Evolutionary conservation across 2,888 invertebrate genomes (phyloP).

Genomic region (Lochmaea capreae): DNA sequence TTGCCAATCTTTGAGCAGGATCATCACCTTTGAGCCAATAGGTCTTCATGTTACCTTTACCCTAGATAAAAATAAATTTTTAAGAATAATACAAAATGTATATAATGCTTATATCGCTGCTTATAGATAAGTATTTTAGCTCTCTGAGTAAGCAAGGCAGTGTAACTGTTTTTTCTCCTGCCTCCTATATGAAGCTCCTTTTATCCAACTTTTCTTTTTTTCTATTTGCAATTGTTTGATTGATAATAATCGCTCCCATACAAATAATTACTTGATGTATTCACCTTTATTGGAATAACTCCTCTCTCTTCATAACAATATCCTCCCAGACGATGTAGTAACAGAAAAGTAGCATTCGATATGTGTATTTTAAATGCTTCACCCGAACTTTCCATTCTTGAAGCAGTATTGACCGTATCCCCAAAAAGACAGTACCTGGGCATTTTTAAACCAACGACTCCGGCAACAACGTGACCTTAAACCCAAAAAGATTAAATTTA

Average conservation of each 20-base stretch:
- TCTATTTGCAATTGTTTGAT: no score
- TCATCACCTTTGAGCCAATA: constrained; percentile 78
- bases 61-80: constrained; percentile 64
- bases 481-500: not conserved
- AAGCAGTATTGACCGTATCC: constrained; percentile 86
- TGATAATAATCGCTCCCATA: no score
- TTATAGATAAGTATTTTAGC: no score
- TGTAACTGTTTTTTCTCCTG: no score
- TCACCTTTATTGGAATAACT: constrained; percentile 78
- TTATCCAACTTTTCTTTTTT: no score
- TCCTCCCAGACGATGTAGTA: constrained; percentile 78
- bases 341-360: constrained; percentile 76
- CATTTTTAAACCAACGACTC: constrained; percentile 87
- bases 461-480: constrained; percentile 80
- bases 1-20: constrained; percentile 63
- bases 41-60: constrained; percentile 81
- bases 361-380: constrained; percentile 81
- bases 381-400: constrained; percentile 83
- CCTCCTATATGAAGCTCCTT: no score
- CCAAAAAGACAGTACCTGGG: constrained; percentile 87
- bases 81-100: no score
- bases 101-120: no score
- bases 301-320: constrained; percentile 81
- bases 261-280: not conserved
- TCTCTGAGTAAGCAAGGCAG: no score